Evolutionary conservation across 1,140 invertebrate species (phyloP).

Genomic region (Hylaeus anthracinus): DNA sequence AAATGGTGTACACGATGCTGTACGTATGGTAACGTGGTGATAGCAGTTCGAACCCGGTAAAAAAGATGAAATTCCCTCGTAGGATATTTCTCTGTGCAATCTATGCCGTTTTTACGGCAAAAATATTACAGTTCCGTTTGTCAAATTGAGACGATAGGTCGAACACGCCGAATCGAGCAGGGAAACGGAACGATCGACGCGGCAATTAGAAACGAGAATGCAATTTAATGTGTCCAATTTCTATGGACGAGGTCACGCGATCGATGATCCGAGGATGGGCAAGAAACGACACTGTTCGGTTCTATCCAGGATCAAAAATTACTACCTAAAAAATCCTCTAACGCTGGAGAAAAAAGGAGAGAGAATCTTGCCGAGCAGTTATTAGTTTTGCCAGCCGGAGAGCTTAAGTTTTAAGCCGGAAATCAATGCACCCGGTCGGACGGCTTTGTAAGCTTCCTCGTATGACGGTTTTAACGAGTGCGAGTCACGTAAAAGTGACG

Average conservation of each 20-base stretch:
- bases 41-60: too few species aligned
- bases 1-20: too few species aligned
- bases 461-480: slow-evolving; percentile 68
- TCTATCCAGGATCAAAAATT: slow-evolving; percentile 58
- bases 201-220: not conserved
- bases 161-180: too few species aligned
- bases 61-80: too few species aligned
- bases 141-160: too few species aligned
- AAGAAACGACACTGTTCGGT: slow-evolving; percentile 27
- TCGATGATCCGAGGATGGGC: not conserved
- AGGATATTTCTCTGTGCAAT: too few species aligned
- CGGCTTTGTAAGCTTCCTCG: slow-evolving; percentile 64
- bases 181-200: not conserved
- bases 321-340: slow-evolving; percentile 64
- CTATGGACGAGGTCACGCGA: not conserved
- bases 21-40: too few species aligned
- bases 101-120: too few species aligned
- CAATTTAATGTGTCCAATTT: slow-evolving; percentile 8
- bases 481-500: slow-evolving; percentile 63
- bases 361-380: slow-evolving; percentile 62
- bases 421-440: slow-evolving; percentile 65
- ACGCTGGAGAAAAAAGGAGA: slow-evolving; percentile 50
- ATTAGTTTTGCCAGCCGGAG: slow-evolving; percentile 66
- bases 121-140: too few species aligned
- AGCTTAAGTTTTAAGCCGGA: slow-evolving; percentile 68